Percentiles rank a stretch among this genome's conserved stretches.
Conservation (phyloP, 2,113 vertebrate genomes). For the Pyrgilauda ruficollis region DNA sequence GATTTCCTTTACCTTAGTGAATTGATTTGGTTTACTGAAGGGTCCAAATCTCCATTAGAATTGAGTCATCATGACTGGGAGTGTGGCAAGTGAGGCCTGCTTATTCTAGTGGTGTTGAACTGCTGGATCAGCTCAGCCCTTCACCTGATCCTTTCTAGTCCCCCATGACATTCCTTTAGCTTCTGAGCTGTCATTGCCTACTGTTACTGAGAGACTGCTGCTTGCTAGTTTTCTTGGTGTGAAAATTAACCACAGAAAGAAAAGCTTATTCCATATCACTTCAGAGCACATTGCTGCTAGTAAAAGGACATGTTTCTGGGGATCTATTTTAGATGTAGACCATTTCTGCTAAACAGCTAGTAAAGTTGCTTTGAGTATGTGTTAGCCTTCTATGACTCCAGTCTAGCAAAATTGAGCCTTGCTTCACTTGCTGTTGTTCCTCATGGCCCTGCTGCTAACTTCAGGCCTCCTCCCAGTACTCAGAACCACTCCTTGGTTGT, state of each 20-base stretch:
- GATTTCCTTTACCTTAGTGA: neutral
- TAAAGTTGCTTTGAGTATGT: neutral
- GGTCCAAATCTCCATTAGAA: neutral
- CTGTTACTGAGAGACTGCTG: neutral
- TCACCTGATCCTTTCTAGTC: neutral
- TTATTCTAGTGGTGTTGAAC: neutral
- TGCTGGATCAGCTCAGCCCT: neutral
- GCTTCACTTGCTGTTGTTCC: neutral
- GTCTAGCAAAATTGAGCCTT: neutral
- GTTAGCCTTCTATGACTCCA: neutral
- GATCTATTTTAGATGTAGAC: neutral
- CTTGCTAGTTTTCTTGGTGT: neutral
- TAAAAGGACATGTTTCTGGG: neutral
- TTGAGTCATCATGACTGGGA: fast-evolving
- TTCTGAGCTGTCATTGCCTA: neutral
- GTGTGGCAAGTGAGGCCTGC: neutral
- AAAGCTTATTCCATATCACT: neutral
- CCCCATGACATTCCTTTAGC: neutral
- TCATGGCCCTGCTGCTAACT: neutral
- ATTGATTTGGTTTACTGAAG: neutral
- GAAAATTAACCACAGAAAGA: neutral
- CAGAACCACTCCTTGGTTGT: neutral
- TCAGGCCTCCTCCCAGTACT: neutral
- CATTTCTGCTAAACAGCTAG: neutral
- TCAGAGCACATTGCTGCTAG: neutral